Percentiles rank a stretch among this genome's conserved stretches.
phyloP scores from a whole-genome alignment of 2,797 vertebrate species.

The Knipowitschia caucasica region DNA sequence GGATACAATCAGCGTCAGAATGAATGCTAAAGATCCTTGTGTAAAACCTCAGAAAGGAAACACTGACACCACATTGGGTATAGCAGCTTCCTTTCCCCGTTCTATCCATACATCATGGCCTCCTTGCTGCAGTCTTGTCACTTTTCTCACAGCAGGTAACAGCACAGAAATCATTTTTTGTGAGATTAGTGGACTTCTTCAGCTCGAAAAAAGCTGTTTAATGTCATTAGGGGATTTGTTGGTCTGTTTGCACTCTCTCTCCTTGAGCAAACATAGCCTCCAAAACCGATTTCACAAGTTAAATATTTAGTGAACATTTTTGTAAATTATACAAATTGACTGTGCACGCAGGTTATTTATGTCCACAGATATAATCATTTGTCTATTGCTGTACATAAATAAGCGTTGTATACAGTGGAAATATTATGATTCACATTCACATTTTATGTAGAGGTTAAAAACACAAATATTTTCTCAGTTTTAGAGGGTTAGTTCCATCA shows the following conservation, averaged over 20 bases:
- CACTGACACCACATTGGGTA: constrained; percentile 31
- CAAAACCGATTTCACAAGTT: constrained; percentile 9
- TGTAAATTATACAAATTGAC: constrained; percentile 1
- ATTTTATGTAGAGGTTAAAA: no score
- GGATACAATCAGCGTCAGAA: no score
- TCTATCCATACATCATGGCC: constrained; percentile 3
- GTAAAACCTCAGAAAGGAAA: constrained; percentile 27
- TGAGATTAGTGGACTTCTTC: constrained; percentile 36
- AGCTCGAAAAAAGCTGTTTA: constrained; percentile 12
- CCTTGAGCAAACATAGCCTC: not conserved
- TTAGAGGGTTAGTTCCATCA: no score
- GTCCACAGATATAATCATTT: not conserved
- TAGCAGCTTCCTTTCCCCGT: constrained; percentile 2
- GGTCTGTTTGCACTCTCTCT: constrained; percentile 15
- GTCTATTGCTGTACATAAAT: not conserved
- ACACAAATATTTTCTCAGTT: no score
- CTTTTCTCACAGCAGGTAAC: constrained; percentile 28
- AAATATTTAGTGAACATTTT: constrained; percentile 8
- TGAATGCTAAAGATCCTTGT: constrained; percentile 19
- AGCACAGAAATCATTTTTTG: constrained; percentile 33
- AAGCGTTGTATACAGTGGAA: no score
- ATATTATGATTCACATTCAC: no score
- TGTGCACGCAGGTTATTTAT: constrained; percentile 7
- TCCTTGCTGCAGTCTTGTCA: constrained; percentile 16
- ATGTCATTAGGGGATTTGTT: constrained; percentile 7